phyloP scores from a whole-genome alignment of 2,888 invertebrate genomes.

The Galeruca laticollis region DNA sequence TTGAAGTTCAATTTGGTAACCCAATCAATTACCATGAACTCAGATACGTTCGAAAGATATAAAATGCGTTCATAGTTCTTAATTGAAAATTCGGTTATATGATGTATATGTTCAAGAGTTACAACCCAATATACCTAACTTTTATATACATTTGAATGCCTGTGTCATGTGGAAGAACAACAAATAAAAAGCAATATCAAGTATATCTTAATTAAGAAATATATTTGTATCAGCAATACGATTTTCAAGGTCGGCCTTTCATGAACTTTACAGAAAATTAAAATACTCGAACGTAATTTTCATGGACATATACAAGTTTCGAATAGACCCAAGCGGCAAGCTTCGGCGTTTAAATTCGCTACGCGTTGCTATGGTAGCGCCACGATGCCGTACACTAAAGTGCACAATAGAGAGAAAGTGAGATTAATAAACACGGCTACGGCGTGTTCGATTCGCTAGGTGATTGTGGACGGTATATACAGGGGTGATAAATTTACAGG shows the following conservation, averaged over 20 bases:
- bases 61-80: too few species aligned
- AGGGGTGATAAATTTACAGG: slow-evolving; percentile 31
- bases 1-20: too few species aligned
- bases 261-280: neutral
- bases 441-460: slow-evolving; percentile 60
- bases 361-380: slow-evolving; percentile 58
- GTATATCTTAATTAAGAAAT: neutral
- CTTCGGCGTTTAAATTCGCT: slow-evolving; percentile 48
- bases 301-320: slow-evolving; percentile 47
- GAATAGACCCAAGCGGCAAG: slow-evolving; percentile 51
- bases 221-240: neutral
- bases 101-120: too few species aligned
- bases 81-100: too few species aligned
- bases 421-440: slow-evolving; percentile 65
- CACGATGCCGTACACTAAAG: slow-evolving; percentile 56
- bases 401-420: slow-evolving; percentile 62
- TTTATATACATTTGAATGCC: too few species aligned
- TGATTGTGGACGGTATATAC: slow-evolving; percentile 51
- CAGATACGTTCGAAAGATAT: too few species aligned
- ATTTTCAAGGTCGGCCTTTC: neutral
- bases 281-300: slow-evolving; percentile 45
- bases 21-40: too few species aligned
- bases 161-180: too few species aligned
- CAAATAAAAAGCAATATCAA: too few species aligned
- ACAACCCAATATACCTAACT: too few species aligned